A percentile compares a stretch with the other conserved stretches of the same genome.
These are phyloP conservation scores for Trachythela sp. DNA, from an alignment of 64 coral and sea anemone species.

Conservation along the genomic window DNA sequence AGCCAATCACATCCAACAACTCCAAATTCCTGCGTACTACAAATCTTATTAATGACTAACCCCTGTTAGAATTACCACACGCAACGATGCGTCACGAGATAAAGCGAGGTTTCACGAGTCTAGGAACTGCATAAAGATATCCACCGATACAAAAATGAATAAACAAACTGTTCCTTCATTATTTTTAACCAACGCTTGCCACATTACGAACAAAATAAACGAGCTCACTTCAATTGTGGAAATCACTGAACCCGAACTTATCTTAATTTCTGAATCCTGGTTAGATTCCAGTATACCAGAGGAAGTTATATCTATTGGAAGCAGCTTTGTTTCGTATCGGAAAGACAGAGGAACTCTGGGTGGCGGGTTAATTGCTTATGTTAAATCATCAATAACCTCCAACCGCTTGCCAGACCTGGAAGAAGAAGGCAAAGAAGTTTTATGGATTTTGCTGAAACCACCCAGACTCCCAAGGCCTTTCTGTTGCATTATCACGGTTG, in stretches of 20 bases:
- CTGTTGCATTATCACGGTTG: constrained; percentile 28
- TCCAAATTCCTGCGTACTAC: background rate
- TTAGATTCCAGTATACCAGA: background rate
- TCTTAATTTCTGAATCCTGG: constrained; percentile 28
- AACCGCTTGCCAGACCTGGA: constrained; percentile 34
- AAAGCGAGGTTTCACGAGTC: background rate
- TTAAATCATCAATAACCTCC: constrained; percentile 29
- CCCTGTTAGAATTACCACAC: background rate
- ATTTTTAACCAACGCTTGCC: background rate
- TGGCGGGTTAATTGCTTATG: constrained; percentile 15
- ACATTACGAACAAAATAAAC: background rate
- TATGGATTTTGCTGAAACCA: constrained; percentile 14
- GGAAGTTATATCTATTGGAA: background rate
- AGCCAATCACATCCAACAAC: too few species aligned
- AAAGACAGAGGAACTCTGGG: background rate
- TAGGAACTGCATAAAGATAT: background rate
- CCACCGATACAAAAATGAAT: background rate
- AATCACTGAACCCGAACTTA: background rate
- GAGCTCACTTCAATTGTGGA: background rate
- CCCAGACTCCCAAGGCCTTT: constrained; percentile 41
- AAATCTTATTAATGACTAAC: background rate
- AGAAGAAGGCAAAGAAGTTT: constrained; percentile 39
- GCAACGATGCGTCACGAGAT: background rate
- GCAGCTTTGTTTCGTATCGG: background rate
- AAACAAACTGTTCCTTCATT: background rate